These are phyloP conservation scores for Coregonus suidteri DNA, from an alignment of 2,797 vertebrate species.

Conservation along the genomic window DNA sequence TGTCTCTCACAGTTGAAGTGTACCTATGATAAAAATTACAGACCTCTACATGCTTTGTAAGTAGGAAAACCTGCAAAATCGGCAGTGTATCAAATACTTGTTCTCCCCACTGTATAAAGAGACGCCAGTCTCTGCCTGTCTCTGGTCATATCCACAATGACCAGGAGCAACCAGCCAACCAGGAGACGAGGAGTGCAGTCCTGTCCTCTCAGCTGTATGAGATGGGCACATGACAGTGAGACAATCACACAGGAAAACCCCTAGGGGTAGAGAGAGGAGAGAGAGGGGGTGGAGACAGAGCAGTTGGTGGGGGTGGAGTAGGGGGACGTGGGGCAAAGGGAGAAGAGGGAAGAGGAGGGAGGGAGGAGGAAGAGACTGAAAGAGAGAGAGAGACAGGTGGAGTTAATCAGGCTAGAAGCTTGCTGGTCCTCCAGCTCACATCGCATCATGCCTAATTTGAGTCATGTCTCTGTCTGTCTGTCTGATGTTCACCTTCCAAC, in stretches of 20 bases:
- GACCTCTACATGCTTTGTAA: no score
- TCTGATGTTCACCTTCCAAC: slow-evolving; percentile 42
- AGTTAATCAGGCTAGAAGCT: slow-evolving; percentile 60
- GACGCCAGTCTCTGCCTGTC: slow-evolving; percentile 61
- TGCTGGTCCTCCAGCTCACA: slow-evolving; percentile 63
- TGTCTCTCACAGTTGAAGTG: no score
- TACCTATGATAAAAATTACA: no score
- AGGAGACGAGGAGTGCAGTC: slow-evolving; percentile 40
- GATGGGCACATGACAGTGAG: slow-evolving; percentile 50
- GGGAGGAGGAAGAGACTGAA: slow-evolving; percentile 16
- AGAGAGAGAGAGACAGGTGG: slow-evolving; percentile 29
- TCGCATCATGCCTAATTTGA: slow-evolving; percentile 66
- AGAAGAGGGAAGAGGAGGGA: slow-evolving; percentile 15
- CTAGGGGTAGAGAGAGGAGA: slow-evolving; percentile 65
- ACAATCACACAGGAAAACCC: slow-evolving; percentile 55
- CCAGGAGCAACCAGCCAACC: slow-evolving; percentile 4
- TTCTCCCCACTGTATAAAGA: background rate
- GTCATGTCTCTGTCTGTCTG: slow-evolving; percentile 51
- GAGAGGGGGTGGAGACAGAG: slow-evolving; percentile 42
- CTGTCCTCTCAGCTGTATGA: background rate
- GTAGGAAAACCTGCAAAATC: no score
- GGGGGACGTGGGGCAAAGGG: slow-evolving; percentile 15
- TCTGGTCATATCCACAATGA: slow-evolving; percentile 53
- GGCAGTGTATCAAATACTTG: no score
- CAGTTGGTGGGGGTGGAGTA: slow-evolving; percentile 21